A percentile compares a stretch with the other conserved stretches of the same genome.
phyloP scores from a whole-genome alignment of 2,113 vertebrate species.

The Grammomys surdaster region DNA sequence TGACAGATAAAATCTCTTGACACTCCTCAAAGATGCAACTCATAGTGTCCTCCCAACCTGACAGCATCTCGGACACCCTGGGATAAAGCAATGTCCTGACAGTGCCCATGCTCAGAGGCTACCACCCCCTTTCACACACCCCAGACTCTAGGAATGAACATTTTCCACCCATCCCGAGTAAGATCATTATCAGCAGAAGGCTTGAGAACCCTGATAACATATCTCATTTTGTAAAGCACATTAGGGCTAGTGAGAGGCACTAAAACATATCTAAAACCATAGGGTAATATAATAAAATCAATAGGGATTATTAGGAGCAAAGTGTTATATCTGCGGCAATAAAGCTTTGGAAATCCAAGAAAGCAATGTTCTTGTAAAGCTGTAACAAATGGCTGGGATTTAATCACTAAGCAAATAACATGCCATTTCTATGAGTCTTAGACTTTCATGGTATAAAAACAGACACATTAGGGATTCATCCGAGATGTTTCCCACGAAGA shows the following conservation, averaged over 20 bases:
- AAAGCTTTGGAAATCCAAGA: conserved; percentile 84
- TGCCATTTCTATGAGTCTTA: conserved; percentile 84
- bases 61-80: background rate
- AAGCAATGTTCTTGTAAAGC: conserved; percentile 86
- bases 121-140: background rate
- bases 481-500: conserved; percentile 76
- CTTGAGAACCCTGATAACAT: conserved; percentile 82
- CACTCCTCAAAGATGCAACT: background rate
- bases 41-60: background rate
- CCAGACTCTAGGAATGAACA: conserved; percentile 20
- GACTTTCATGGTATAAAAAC: conserved; percentile 71
- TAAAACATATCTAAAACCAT: conserved; percentile 87
- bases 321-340: conserved; percentile 83
- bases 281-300: conserved; percentile 85
- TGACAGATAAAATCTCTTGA: background rate
- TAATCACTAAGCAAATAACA: conserved; percentile 89
- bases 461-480: conserved; percentile 81
- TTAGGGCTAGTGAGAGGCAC: conserved; percentile 83
- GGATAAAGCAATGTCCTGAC: background rate
- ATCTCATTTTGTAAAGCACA: conserved; percentile 86
- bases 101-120: background rate
- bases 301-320: conserved; percentile 84
- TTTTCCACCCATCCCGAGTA: conserved; percentile 78
- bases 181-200: conserved; percentile 85
- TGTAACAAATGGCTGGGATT: conserved; percentile 84